A percentile compares a stretch with the other conserved stretches of the same genome.
Evolutionary conservation across 2,113 vertebrate genomes (phyloP).

Genomic region (Phoxinus phoxinus): DNA sequence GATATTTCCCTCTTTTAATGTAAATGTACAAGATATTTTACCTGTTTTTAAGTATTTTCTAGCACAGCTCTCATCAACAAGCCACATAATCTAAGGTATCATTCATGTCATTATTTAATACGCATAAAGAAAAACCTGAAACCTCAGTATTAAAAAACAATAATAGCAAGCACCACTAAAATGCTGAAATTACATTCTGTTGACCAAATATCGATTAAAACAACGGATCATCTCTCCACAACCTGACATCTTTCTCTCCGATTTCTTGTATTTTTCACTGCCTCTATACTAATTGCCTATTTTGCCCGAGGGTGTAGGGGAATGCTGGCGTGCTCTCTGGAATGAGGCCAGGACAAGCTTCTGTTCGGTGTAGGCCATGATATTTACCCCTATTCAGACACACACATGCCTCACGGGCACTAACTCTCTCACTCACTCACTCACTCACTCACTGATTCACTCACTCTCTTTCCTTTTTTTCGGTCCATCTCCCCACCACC

Average conservation of each 20-base stretch:
- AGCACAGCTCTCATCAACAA: neutral
- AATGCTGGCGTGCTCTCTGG: conserved; percentile 17
- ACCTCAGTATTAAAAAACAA: neutral
- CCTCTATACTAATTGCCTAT: conserved; percentile 47
- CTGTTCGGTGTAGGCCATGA: conserved; percentile 12
- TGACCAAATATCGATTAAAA: neutral
- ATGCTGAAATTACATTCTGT: neutral
- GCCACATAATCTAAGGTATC: neutral
- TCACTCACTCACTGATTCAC: neutral
- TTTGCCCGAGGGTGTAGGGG: conserved; percentile 44
- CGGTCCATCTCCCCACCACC: neutral
- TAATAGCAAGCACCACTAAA: neutral
- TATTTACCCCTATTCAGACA: conserved; percentile 41
- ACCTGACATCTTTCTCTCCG: conserved; percentile 9
- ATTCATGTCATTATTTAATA: neutral
- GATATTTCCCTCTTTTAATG: neutral
- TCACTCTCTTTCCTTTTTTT: conserved; percentile 16
- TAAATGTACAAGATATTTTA: neutral
- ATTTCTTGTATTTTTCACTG: conserved; percentile 13
- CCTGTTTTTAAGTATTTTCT: neutral
- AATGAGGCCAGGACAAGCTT: conserved; percentile 43
- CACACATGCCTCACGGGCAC: conserved; percentile 12
- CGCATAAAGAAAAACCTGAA: neutral
- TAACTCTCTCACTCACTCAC: neutral
- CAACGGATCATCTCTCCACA: neutral